phyloP scores from a whole-genome alignment of 2,797 vertebrate genomes.

The Ptychadena robeensis region DNA sequence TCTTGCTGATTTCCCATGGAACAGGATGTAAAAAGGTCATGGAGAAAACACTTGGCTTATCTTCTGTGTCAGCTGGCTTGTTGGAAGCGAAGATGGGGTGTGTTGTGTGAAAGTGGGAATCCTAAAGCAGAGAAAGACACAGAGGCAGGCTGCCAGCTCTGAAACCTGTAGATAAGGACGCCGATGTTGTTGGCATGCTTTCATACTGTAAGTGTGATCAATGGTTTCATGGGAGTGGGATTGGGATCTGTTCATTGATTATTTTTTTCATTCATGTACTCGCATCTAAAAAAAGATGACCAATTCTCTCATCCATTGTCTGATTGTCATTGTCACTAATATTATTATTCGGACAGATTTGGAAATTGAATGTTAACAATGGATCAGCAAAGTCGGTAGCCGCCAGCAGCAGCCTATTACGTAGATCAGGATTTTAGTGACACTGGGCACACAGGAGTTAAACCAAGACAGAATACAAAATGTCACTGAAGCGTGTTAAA shows the following conservation, averaged over 20 bases:
- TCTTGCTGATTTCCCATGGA: slow-evolving; percentile 58
- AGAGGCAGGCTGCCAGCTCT: slow-evolving; percentile 48
- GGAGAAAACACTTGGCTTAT: slow-evolving; percentile 67
- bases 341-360: slow-evolving; percentile 18
- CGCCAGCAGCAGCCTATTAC: neutral
- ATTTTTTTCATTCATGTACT: neutral
- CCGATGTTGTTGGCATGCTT: slow-evolving; percentile 51
- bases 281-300: slow-evolving; percentile 44
- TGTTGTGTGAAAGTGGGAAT: slow-evolving; percentile 45
- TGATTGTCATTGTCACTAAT: neutral
- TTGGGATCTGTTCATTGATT: neutral
- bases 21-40: slow-evolving; percentile 73
- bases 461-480: slow-evolving; percentile 36
- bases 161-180: slow-evolving; percentile 64
- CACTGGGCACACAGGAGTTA: slow-evolving; percentile 49
- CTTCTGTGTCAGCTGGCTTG: slow-evolving; percentile 54
- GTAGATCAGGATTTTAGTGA: neutral
- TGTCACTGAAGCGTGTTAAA: slow-evolving; percentile 53
- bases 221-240: slow-evolving; percentile 16
- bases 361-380: slow-evolving; percentile 2
- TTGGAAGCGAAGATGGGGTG: slow-evolving; percentile 61
- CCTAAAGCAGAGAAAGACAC: slow-evolving; percentile 30
- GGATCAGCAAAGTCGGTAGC: slow-evolving; percentile 1
- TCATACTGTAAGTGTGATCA: slow-evolving; percentile 40
- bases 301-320: slow-evolving; percentile 67